Base-by-base conservation (phyloP, 2,113 vertebrate species). In the Brachypteracias leptosomus region DNA sequence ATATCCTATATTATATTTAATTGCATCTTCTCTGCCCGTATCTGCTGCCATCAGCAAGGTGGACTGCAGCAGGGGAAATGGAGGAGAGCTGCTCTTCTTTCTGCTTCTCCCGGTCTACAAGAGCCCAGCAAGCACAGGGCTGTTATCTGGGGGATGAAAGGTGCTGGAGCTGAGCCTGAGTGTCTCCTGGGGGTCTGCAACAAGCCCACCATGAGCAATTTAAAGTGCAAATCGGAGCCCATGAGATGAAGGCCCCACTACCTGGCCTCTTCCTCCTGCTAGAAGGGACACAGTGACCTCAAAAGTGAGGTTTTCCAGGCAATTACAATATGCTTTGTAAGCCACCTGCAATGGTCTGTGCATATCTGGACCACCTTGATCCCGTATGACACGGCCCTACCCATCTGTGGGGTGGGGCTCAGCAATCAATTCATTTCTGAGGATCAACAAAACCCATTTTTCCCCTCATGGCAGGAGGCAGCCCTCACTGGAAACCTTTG, bases 11-110 rank as follows among this genome's bases (percentile, higher is more conserved):
- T 49, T 67, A 44, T 29, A 25, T 78, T 47, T 86, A 47, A 33
- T 14, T 70, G 33, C 20, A 51, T 75, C 54, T 85, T 79, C 65
- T 66, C 66, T 90, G 62, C 42, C 38, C 1, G 0, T 29, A 51
- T 82, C 92, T 70, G 91, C 90, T 86, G 89, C 18, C 42, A 47
- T 63, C 93, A 90, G 93, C 86, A 51, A 58, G 29, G 29, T 6
- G 0, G 65, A 38, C 51, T 58, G 38, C 19, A 49, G 89, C 35
- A 33, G 78, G 65, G 47, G 55, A 77, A 52, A 36, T 1, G 11
- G 57, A 84, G 83, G 40, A 93, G 5, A 8, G 33, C 52, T 88
- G 19, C n/a, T 74, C 49, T 55, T 36, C 51, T 70, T 3, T 5
- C 49, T 66, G 63, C 62, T 91, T 36, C 52, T 75, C 59, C 59